A percentile compares a stretch with the other conserved stretches of the same genome.
phyloP scores from a whole-genome alignment of 1,140 invertebrate genomes.

The Drosophila pandora region DNA sequence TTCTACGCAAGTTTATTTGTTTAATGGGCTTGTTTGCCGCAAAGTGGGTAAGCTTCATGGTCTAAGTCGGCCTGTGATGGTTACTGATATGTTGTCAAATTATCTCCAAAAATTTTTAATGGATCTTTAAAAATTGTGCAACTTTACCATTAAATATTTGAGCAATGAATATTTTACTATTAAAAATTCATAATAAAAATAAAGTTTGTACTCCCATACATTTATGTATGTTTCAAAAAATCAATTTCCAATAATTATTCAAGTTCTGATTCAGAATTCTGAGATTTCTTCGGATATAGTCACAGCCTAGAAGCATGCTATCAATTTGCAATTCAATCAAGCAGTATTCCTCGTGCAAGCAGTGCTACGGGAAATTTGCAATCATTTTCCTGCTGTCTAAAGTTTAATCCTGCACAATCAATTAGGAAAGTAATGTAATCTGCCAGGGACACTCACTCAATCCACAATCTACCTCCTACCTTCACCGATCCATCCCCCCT shows the following conservation, averaged over 20 bases:
- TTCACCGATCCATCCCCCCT: neutral
- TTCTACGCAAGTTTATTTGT: constrained; percentile 47
- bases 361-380: constrained; percentile 26
- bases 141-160: neutral
- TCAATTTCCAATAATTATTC: too few species aligned
- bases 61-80: neutral
- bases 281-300: neutral
- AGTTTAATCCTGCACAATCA: constrained; percentile 48
- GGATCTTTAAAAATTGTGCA: constrained; percentile 10
- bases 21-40: constrained; percentile 29
- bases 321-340: constrained; percentile 31
- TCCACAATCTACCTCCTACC: neutral
- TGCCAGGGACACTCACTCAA: constrained; percentile 23
- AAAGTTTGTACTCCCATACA: too few species aligned
- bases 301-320: constrained; percentile 34
- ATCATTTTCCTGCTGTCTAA: constrained; percentile 20
- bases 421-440: constrained; percentile 49
- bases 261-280: too few species aligned
- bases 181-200: too few species aligned
- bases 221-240: too few species aligned
- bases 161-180: too few species aligned
- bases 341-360: constrained; percentile 11
- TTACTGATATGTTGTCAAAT: constrained; percentile 49
- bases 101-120: constrained; percentile 38
- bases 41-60: neutral